Percentiles rank a stretch among this genome's conserved stretches.
Evolutionary conservation across 2,888 invertebrate species (phyloP).

Genomic region (Brachycybe producta): DNA sequence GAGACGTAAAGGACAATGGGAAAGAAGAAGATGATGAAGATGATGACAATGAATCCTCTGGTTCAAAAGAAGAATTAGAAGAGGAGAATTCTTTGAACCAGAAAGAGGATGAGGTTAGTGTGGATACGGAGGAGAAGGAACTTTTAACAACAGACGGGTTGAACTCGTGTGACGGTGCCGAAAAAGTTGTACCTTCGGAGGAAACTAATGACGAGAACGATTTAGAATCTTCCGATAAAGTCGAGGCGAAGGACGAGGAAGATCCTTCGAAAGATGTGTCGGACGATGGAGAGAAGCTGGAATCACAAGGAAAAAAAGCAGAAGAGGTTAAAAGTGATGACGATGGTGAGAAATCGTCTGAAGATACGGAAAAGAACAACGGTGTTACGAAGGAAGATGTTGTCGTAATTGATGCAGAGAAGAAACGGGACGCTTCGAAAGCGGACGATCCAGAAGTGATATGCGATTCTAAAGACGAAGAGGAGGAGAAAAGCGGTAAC

Average conservation of each 20-base stretch:
- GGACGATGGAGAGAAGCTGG: conserved; percentile 13
- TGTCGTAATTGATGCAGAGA: background rate
- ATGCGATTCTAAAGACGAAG: conserved; percentile 26
- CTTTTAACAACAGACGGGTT: too few species aligned
- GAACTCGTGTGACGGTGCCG: too few species aligned
- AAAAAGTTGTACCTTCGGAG: too few species aligned
- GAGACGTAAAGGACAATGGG: conserved; percentile 5
- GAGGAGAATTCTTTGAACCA: too few species aligned
- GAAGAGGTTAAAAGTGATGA: too few species aligned
- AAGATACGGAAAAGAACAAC: conserved; percentile 17
- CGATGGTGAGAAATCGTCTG: background rate
- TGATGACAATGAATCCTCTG: background rate
- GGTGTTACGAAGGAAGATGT: conserved; percentile 6
- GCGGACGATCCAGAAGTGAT: conserved; percentile 20
- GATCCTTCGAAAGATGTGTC: background rate
- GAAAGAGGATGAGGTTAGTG: too few species aligned
- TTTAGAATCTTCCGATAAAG: too few species aligned
- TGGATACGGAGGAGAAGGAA: too few species aligned
- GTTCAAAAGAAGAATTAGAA: too few species aligned
- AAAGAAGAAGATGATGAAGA: conserved; percentile 15
- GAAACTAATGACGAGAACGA: too few species aligned
- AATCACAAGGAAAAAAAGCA: conserved; percentile 12
- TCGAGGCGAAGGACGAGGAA: background rate
- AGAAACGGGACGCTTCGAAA: conserved; percentile 11
- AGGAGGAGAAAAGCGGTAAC: conserved; percentile 26